Evolutionary conservation across 2,113 vertebrate genomes (phyloP).

Genomic region (Piprites chloris): DNA sequence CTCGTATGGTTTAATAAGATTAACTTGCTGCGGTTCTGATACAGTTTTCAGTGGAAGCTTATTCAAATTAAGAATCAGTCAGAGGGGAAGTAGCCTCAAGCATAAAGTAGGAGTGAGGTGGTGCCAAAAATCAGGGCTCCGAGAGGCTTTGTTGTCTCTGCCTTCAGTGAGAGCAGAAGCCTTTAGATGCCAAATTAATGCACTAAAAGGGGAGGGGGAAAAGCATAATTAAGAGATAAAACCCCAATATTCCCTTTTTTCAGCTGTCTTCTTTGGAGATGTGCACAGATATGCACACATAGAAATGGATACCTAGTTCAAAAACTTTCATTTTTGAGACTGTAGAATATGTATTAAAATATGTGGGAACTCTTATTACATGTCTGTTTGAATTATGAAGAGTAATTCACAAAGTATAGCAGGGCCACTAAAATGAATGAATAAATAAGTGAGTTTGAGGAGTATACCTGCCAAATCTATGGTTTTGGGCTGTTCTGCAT

Average conservation of each 20-base stretch:
- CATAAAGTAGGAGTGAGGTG: conserved; percentile 10
- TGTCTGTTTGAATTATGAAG: conserved; percentile 22
- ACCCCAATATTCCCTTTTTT: not conserved
- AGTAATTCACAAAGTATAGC: conserved; percentile 11
- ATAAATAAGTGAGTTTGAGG: conserved; percentile 27
- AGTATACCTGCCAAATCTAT: not conserved
- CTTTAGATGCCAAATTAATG: not conserved
- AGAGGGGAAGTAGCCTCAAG: conserved; percentile 33
- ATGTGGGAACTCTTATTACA: not conserved
- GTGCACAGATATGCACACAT: not conserved
- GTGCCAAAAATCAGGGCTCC: not conserved
- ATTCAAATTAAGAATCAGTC: conserved; percentile 35
- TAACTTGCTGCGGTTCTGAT: conserved; percentile 33
- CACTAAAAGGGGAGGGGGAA: not conserved
- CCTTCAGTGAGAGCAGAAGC: conserved; percentile 3
- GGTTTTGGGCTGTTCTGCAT: not conserved
- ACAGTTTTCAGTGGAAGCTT: conserved; percentile 21
- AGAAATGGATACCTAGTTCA: not conserved
- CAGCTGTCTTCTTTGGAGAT: not conserved
- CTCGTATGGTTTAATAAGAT: not conserved
- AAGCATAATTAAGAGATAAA: conserved; percentile 24
- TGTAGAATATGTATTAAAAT: not conserved
- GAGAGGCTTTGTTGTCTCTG: not conserved
- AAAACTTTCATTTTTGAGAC: not conserved
- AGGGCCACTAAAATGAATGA: conserved; percentile 16